Evolutionary conservation across 2,888 invertebrate species (phyloP).

Genomic region (Lithophane ornitopus): DNA sequence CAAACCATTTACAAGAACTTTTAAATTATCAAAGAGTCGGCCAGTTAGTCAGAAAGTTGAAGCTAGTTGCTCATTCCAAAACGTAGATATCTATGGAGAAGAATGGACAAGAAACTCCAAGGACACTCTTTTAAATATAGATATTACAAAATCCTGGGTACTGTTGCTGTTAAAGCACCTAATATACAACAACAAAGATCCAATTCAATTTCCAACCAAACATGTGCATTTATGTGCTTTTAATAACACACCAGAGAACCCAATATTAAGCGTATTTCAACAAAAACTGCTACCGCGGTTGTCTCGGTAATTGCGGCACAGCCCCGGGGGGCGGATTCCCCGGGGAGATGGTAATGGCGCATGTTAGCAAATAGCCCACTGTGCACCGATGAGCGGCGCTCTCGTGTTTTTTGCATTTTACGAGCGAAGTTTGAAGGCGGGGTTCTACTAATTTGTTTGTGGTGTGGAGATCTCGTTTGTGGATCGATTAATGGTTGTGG

Average conservation of each 20-base stretch:
- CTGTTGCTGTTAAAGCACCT: no score
- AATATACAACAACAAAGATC: conserved; percentile 19
- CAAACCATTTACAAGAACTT: no score
- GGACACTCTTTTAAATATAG: no score
- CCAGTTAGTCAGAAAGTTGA: no score
- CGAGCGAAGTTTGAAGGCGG: conserved; percentile 43
- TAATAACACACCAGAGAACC: conserved; percentile 55
- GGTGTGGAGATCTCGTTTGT: not conserved
- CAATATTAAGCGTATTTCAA: conserved; percentile 57
- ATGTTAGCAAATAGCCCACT: conserved; percentile 70
- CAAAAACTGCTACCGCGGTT: conserved; percentile 65
- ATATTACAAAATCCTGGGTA: no score
- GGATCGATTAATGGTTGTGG: conserved; percentile 7
- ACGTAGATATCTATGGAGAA: no score
- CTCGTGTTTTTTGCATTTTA: conserved; percentile 49
- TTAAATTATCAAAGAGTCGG: no score
- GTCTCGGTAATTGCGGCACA: conserved; percentile 64
- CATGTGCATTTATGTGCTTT: conserved; percentile 51
- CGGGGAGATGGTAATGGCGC: conserved; percentile 70
- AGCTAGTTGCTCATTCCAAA: no score
- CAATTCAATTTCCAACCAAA: conserved; percentile 46
- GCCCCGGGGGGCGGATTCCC: conserved; percentile 65
- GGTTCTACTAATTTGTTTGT: conserved; percentile 53
- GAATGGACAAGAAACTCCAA: no score
- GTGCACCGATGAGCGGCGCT: conserved; percentile 48